Percentiles rank a stretch among this genome's conserved stretches.
Conservation (phyloP, 2,888 invertebrate species). For the Drosophila prolongata region DNA sequence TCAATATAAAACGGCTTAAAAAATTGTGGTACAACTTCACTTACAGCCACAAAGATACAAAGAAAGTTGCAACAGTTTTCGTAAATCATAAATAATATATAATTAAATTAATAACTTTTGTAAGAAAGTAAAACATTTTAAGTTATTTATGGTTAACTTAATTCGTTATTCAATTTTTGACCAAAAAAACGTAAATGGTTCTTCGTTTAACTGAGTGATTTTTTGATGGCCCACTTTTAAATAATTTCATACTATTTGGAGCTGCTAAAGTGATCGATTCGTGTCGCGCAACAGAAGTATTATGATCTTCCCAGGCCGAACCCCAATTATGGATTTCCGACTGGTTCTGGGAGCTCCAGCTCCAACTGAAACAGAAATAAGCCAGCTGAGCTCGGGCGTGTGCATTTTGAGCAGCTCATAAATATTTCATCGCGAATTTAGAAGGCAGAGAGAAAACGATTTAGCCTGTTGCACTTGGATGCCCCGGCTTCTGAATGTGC, state of each 20-base stretch:
- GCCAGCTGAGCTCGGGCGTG: conserved; percentile 28
- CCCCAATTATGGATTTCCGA: conserved; percentile 48
- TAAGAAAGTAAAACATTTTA: background rate
- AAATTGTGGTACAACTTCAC: no score
- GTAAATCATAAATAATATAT: background rate
- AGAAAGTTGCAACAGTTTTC: background rate
- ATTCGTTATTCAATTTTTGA: background rate
- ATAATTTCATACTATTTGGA: conserved; percentile 38
- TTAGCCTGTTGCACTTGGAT: conserved; percentile 50
- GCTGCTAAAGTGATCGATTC: conserved; percentile 44
- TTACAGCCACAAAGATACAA: background rate
- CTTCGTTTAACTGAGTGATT: conserved; percentile 8
- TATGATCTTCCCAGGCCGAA: conserved; percentile 16
- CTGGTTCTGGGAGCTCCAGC: conserved; percentile 1
- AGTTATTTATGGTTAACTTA: background rate
- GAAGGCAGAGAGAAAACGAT: conserved; percentile 46
- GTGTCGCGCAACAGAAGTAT: conserved; percentile 35
- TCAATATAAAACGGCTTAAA: no score
- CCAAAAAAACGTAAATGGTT: conserved; percentile 5
- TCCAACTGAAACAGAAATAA: conserved; percentile 19
- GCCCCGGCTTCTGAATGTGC: conserved; percentile 42
- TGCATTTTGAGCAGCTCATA: conserved; percentile 64
- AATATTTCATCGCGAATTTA: conserved; percentile 75
- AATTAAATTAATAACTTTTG: background rate
- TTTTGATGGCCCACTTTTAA: conserved; percentile 8